phyloP scores from a whole-genome alignment of 1,140 invertebrate genomes.

The Nephotettix cincticeps region DNA sequence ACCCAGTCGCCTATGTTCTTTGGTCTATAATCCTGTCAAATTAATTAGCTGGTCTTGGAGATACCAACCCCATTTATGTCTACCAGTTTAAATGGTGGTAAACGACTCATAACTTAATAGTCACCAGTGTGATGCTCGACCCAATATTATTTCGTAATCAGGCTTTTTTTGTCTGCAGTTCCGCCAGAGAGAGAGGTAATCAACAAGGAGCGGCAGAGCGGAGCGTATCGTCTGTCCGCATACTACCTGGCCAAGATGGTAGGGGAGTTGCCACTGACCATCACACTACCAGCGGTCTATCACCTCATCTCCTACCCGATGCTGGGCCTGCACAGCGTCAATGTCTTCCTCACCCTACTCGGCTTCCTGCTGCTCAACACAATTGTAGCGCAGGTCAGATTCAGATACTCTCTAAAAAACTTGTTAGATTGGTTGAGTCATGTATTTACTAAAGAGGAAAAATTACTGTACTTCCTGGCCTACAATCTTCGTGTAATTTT shows the following conservation, averaged over 20 bases:
- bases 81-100: no score
- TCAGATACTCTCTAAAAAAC: no score
- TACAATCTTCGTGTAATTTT: no score
- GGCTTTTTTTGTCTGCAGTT: slow-evolving; percentile 55
- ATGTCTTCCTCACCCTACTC: slow-evolving; percentile 69
- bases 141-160: no score
- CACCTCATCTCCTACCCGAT: slow-evolving; percentile 79
- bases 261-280: slow-evolving; percentile 75
- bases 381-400: slow-evolving; percentile 69
- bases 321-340: slow-evolving; percentile 62
- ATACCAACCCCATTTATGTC: neutral
- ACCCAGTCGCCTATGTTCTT: no score
- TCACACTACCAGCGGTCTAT: slow-evolving; percentile 76
- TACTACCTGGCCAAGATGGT: slow-evolving; percentile 87
- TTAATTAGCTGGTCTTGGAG: no score
- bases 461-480: no score
- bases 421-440: no score
- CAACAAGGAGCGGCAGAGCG: slow-evolving; percentile 78
- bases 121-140: no score
- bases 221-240: slow-evolving; percentile 79
- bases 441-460: no score
- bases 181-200: slow-evolving; percentile 80
- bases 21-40: no score
- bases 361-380: slow-evolving; percentile 74
- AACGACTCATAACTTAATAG: no score